Conservation (phyloP, 1,140 invertebrate species). For the Whitmania pigra region DNA sequence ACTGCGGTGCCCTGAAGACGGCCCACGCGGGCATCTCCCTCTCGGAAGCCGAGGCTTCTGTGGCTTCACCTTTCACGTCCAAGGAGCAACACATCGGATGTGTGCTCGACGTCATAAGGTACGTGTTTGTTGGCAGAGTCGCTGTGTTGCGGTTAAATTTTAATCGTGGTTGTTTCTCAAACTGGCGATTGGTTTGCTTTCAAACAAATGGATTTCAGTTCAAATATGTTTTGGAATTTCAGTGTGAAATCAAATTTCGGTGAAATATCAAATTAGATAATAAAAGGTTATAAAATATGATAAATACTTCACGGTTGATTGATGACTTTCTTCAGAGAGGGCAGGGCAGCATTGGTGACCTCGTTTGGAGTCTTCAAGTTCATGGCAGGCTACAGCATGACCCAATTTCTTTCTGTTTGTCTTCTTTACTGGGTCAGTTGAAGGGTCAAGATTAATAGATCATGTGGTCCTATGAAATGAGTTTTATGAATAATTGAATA, state of each 20-base stretch:
- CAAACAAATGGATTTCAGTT: no score
- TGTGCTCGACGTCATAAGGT: constrained; percentile 66
- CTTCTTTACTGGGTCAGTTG: constrained; percentile 61
- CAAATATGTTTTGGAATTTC: no score
- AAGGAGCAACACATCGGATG: constrained; percentile 73
- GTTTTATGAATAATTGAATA: constrained; percentile 2
- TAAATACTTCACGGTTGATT: not conserved
- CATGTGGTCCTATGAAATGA: not conserved
- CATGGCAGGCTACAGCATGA: constrained; percentile 87
- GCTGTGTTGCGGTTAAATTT: no score
- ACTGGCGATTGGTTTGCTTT: no score
- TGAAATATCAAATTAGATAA: no score
- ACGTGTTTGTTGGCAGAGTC: no score
- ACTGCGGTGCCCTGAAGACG: constrained; percentile 83
- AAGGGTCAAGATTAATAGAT: not conserved
- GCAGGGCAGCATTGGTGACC: constrained; percentile 40
- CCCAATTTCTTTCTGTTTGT: constrained; percentile 83
- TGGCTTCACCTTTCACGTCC: constrained; percentile 92
- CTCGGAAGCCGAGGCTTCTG: constrained; percentile 85
- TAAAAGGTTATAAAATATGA: no score
- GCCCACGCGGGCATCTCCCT: constrained; percentile 90
- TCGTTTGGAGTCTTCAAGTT: constrained; percentile 74
- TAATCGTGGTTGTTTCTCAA: no score
- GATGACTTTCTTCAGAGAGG: constrained; percentile 33
- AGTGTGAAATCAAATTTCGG: not conserved